Conservation (phyloP, 2,888 invertebrate genomes). For the Tenthredo livida region DNA sequence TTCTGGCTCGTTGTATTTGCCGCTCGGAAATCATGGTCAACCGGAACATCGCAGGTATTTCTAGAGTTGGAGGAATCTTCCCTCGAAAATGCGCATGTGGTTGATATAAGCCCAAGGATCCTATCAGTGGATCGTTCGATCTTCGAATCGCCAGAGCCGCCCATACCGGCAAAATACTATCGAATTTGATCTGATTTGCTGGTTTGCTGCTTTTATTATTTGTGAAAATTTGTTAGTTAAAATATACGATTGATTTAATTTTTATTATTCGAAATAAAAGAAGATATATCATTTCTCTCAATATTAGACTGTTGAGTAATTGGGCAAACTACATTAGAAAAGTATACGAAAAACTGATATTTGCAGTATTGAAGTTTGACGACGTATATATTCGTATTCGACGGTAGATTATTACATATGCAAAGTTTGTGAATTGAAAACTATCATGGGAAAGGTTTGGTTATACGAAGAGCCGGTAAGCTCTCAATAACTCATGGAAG, state of each 20-base stretch:
- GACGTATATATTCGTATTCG: not conserved
- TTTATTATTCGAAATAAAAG: not conserved
- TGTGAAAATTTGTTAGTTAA: not conserved
- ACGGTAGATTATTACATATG: slow-evolving; percentile 24
- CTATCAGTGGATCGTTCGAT: slow-evolving; percentile 59
- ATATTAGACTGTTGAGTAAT: not conserved
- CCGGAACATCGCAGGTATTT: slow-evolving; percentile 36
- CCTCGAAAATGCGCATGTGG: not conserved
- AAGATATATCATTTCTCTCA: not conserved
- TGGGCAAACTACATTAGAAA: not conserved
- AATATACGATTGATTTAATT: not conserved
- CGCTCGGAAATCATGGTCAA: slow-evolving; percentile 69
- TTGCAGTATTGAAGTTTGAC: not conserved
- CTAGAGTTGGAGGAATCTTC: slow-evolving; percentile 13
- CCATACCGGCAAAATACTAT: slow-evolving; percentile 59
- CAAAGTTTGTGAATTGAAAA: slow-evolving; percentile 38
- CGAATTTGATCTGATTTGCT: slow-evolving; percentile 53
- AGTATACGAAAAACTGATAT: not conserved
- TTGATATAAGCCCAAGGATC: slow-evolving; percentile 63
- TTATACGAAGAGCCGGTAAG: slow-evolving; percentile 58
- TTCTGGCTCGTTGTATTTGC: slow-evolving; percentile 73
- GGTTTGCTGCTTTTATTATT: not conserved
- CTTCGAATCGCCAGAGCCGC: slow-evolving; percentile 63
- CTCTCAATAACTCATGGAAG: slow-evolving; percentile 69
- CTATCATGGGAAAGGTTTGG: slow-evolving; percentile 1